Conservation (phyloP, 2,888 invertebrate genomes). For the Diachrysia chrysitis region DNA sequence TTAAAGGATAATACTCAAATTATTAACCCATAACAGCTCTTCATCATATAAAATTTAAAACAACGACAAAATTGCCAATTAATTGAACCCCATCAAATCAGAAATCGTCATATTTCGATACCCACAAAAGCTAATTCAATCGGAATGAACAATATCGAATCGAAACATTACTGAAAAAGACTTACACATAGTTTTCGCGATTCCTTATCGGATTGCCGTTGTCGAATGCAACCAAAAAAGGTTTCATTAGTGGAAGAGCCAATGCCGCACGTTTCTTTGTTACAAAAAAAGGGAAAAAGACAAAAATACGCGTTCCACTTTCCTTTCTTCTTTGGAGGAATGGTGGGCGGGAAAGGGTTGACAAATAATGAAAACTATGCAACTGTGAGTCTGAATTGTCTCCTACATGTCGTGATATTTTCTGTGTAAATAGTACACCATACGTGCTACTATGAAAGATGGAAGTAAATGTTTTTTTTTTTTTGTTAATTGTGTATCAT, state of each 20-base stretch:
- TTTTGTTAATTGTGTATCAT: too few relatives aligned
- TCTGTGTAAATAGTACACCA: slow-evolving; percentile 13
- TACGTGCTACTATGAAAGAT: slow-evolving; percentile 10
- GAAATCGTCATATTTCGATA: slow-evolving; percentile 16
- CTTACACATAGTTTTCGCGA: slow-evolving; percentile 48
- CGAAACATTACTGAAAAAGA: slow-evolving; percentile 39
- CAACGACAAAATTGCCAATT: slow-evolving; percentile 11
- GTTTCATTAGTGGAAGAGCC: slow-evolving; percentile 80
- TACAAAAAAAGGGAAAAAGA: slow-evolving; percentile 67
- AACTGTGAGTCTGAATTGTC: slow-evolving; percentile 62
- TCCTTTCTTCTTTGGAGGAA: slow-evolving; percentile 70
- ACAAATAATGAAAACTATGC: slow-evolving; percentile 78
- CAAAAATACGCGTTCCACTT: slow-evolving; percentile 79
- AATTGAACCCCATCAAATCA: slow-evolving; percentile 26
- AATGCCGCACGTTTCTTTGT: slow-evolving; percentile 74
- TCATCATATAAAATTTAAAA: slow-evolving; percentile 23
- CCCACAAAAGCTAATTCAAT: slow-evolving; percentile 38
- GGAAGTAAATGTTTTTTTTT: too few relatives aligned
- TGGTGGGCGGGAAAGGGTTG: slow-evolving; percentile 76
- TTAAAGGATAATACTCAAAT: slow-evolving; percentile 4
- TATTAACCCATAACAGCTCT: slow-evolving; percentile 8
- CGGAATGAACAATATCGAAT: slow-evolving; percentile 22
- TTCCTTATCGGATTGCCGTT: slow-evolving; percentile 69
- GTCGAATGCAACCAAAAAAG: slow-evolving; percentile 71
- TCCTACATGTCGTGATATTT: slow-evolving; percentile 51